Base-by-base conservation (phyloP, 2,113 vertebrate species). In the Ciconia stormi region DNA sequence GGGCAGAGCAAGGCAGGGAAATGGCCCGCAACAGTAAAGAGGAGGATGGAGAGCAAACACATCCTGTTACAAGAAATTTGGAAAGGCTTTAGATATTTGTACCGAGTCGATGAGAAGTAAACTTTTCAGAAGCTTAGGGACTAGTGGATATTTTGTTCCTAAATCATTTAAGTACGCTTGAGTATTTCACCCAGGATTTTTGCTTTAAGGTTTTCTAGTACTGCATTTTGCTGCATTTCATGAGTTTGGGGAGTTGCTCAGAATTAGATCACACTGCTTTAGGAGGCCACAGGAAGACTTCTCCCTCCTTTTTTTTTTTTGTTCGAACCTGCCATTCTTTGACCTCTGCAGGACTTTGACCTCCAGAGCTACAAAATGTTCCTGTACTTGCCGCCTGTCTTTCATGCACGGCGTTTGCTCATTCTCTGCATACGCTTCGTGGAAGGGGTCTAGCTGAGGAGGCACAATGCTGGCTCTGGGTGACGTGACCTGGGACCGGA, bases 351-450 rank as follows among this genome's bases (percentile, higher is more conserved):
- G 52, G 73, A 69, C 62, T 85, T 82, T 46, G 74, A 89, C 46
- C 86, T 92, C 59, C 49, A 86, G 92, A 90, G 46, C 58, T 58
- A 52, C 56, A 62, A 82, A 88, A 46, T 0, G 0, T 85, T 79
- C 53, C 56, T 34, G n/a, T 40, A 25, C 36, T 87, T 30, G 27
- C 32, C 0, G 10, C 21, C 36, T 0, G 0, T 29, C 58, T 86
- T 94, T 83, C 49, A 42, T 56, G 42, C 7, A 0, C 0, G 2
- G 58, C 2, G 1, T 90, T 86, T 50, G 32, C 62, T 90, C 38
- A 4, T 77, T 94, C 50, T 70, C 79, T 0, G 0, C 2, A 1
- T 5, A 73, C 0, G 1, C 30, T 88, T 65, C 1, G 4, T 62
- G 52, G 62, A 40, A 77, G 67, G 18, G 21, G 32, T 61, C 79